Base-by-base conservation (phyloP, 2,113 vertebrate genomes). In the Synchiropus splendidus region DNA sequence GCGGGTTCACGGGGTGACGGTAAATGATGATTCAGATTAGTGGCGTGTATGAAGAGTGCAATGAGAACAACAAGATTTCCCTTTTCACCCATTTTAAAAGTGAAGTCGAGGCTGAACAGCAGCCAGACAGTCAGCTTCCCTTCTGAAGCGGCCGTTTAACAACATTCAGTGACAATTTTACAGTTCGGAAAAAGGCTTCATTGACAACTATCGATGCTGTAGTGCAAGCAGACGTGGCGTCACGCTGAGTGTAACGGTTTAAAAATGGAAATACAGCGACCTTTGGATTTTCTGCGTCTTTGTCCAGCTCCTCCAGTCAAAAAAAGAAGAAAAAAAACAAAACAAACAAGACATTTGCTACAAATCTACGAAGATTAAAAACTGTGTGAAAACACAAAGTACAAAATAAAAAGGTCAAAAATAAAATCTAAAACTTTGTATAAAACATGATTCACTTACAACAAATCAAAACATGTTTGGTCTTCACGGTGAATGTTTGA, bases 391-490 rank as follows among this genome's bases (percentile, higher is more conserved):
- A 30, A 51, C 12, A 31, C 31, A 14, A 43, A 54, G 48, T 36
- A 2, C 42, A 49, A 51, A 31, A 10, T 1, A 12, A 12, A 14
- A n/a, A 6, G 17, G 9, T 1, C 6, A 14, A 14, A 10, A 27
- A 15, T 10, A 10, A 36, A 61, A 47, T 31, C 21, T 44, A 46
- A 56, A 61, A 62, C 51, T 49, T 53, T 53, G 36, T 62, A 72
- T 45, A 73, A 72, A 79, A 77, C 18, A 58, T 18, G 36, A 58
- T 1, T 6, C 60, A 31, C 21, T 40, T 39, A 66, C 5, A 36
- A 35, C 42, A 36, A 62, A 39, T 38, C 39, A 9, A 3, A 59
- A 62, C 9, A 49, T 64, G 62, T 77, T 81, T 77, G 70, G 70
- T 80, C 69, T 51, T 42, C 47, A 54, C 36, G 59, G 9, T 37